Evolutionary conservation across 2,113 vertebrate species (phyloP), one percentile per base, ranked within the genome.

Genomic region (Phylloscopus whistleri): DNA sequence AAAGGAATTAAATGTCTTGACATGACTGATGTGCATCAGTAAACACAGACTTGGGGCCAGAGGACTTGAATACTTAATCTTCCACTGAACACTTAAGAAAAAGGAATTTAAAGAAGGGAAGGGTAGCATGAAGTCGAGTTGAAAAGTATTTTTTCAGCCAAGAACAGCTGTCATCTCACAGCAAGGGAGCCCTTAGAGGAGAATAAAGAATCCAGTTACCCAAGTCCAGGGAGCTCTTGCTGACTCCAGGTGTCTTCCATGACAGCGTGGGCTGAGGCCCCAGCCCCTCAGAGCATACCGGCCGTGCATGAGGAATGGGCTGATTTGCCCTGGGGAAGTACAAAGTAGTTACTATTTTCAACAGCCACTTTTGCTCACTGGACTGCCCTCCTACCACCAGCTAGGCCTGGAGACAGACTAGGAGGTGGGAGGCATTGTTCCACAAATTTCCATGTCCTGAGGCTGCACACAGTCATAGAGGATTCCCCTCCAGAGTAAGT

Each of bases 361-460:
- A 35, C 6, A 49, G 41, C 24, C 14, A 0, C 22, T 93, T 84
- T 9, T 60, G 9, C 13, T 39, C 7, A 6, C 13, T 11, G 12
- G 18, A 31, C 35, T 41, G 44, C 44, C 10, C 13, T 51, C 41
- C 52, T 63, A 9, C 28, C 22, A 24, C 19, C 9, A 8, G 6
- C 8, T 19, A 20, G 6, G 20, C 44, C 9, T 64, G 48, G 51
- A 92, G 51, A 16, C 20, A 44, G 70, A 18, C 5, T 15, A 31
- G 31, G 24, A 41, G 8, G 16, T 17, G 18, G 33, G 48, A 82
- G 22, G 56, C 44, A 49, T 53, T 70, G 30, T 3, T 48, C 39
- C 31, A 17, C 6, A 13, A 4, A 5, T n/a, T 26, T 41, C 22
- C 52, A 13, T 0, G 0, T 9, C 43, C 33, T 21, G 35, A 35